phyloP scores from a whole-genome alignment of 1,140 invertebrate genomes.

The Lasioglossum baleicum region DNA sequence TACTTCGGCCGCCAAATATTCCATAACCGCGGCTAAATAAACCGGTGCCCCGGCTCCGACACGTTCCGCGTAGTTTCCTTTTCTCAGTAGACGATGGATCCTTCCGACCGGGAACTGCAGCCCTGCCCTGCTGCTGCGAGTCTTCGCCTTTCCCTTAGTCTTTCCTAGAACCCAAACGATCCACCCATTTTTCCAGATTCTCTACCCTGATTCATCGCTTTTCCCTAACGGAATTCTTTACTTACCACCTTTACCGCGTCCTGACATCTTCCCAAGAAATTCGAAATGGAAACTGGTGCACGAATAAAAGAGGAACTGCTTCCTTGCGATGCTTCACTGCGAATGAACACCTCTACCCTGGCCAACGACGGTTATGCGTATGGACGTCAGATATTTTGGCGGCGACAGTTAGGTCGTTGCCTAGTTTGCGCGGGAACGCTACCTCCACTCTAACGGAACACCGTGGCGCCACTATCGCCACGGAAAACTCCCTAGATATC shows the following conservation, averaged over 20 bases:
- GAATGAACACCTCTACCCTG: conserved; percentile 53
- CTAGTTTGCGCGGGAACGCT: conserved; percentile 65
- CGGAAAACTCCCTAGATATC: conserved; percentile 20
- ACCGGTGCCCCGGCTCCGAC: conserved; percentile 84
- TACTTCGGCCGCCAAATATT: conserved; percentile 83
- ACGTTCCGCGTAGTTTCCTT: conserved; percentile 84
- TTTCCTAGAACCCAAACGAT: conserved; percentile 67
- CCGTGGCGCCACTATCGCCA: conserved; percentile 1
- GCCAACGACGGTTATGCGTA: conserved; percentile 48
- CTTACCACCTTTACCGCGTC: conserved; percentile 69
- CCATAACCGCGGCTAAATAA: conserved; percentile 83
- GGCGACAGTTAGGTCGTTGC: conserved; percentile 51
- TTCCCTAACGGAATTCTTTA: background rate
- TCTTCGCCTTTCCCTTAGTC: conserved; percentile 81
- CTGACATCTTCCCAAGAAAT: conserved; percentile 59
- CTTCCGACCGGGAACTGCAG: conserved; percentile 85
- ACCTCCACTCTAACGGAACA: background rate
- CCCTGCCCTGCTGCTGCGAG: conserved; percentile 83
- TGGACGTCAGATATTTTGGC: conserved; percentile 65
- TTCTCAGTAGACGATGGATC: conserved; percentile 83
- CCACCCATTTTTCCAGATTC: background rate
- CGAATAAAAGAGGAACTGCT: background rate
- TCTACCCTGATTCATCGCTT: background rate
- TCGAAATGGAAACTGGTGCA: background rate
- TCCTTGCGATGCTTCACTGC: conserved; percentile 34